Evolutionary conservation across 2,113 vertebrate genomes (phyloP), one percentile per base, ranked within the genome.

Genomic region (Falcunculus frontatus): DNA sequence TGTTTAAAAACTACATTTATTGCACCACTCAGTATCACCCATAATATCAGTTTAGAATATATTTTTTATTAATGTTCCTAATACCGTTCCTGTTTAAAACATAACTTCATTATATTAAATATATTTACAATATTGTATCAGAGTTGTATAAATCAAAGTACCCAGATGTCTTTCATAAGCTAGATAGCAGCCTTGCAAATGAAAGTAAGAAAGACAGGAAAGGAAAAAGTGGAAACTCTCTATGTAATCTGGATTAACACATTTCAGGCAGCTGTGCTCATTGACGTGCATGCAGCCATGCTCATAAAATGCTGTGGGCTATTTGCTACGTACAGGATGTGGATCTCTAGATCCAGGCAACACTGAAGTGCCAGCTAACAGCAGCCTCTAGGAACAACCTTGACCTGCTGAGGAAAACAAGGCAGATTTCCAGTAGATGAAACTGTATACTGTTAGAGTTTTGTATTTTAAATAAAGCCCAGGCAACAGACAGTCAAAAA

Each of bases 1-100:
- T 69, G 64, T 79, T 96, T 92, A 92, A 91, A 85, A 63, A 74
- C 11, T 59, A 21, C 14, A n/a, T 83, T 93, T 96, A 83, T 69
- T 77, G 41, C 49, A 80, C 25, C 25, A 81, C 33, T 27, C 8
- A 78, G 60, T 72, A 77, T 76, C 47, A 64, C 14, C 16, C 59
- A 83, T 42, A 75, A 44, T 73, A 87, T 53, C 79, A 46, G 41
- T 88, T 84, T 59, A 89, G 64, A 87, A 72, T 76, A 57, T 50
- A 42, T 63, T 84, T 84, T 26, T 73, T 91, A 74, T 42, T 90
- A 84, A 89, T 80, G 33, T 93, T 91, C 72, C 55, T 89, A 75
- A 90, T 81, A 64, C 23, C 33, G 68, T 87, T 93, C 39, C 15
- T 18, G 53, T 74, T 69, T 57, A 76, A 90, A 88, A 63, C 8